A percentile compares a stretch with the other conserved stretches of the same genome.
phyloP scores from a whole-genome alignment of 2,113 vertebrate genomes.

The Plecotus auritus region DNA sequence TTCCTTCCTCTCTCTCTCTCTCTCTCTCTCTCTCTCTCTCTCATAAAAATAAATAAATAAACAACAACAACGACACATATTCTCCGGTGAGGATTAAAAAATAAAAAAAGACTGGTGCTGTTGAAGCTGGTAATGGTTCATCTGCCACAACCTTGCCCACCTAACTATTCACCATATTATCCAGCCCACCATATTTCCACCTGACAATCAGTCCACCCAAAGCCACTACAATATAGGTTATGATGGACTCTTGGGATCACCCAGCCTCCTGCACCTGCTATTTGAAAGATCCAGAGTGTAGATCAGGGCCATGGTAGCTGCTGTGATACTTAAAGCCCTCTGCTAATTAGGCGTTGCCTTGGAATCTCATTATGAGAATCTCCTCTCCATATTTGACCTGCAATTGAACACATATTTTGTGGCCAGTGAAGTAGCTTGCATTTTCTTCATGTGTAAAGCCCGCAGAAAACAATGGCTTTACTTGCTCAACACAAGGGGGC shows the following conservation, averaged over 20 bases:
- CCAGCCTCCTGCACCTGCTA: neutral
- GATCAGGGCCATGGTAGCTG: neutral
- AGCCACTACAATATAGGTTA: neutral
- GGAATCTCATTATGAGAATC: neutral
- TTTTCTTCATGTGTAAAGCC: neutral
- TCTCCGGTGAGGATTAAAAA: neutral
- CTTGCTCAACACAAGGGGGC: neutral
- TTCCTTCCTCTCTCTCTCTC: too few relatives aligned
- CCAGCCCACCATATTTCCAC: neutral
- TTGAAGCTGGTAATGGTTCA: neutral
- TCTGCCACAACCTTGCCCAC: neutral
- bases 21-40: too few relatives aligned
- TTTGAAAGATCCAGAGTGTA: neutral
- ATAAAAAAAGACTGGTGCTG: neutral
- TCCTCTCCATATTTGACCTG: neutral
- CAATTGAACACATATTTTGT: neutral
- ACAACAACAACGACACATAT: neutral
- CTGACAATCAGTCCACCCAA: neutral
- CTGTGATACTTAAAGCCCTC: neutral
- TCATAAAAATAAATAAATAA: too few relatives aligned
- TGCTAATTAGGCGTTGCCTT: neutral
- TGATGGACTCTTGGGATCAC: neutral
- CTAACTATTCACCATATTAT: neutral
- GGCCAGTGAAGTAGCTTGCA: neutral
- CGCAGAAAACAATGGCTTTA: neutral